Percentiles rank a stretch among this genome's conserved stretches.
These are phyloP conservation scores for Rhea americana DNA, from an alignment of 2,113 vertebrate genomes.

Conservation along the genomic window DNA sequence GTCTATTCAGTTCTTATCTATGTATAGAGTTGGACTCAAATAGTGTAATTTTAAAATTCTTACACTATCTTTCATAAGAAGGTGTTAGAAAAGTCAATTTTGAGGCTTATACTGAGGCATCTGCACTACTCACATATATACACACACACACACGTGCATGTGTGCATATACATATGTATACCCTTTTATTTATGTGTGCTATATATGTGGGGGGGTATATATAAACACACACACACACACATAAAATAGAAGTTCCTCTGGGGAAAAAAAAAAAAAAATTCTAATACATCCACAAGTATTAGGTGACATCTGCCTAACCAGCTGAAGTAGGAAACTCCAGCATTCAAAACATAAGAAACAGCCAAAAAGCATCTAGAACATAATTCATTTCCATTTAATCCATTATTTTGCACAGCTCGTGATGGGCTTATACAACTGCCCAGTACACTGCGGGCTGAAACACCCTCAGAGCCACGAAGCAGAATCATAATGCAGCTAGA, in stretches of 20 bases:
- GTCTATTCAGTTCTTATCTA: neutral
- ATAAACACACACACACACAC: too few species aligned
- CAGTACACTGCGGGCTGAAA: neutral
- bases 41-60: neutral
- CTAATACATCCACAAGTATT: neutral
- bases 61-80: neutral
- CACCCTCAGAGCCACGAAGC: fast-evolving
- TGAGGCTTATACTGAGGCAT: neutral
- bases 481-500: neutral
- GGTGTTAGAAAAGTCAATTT: neutral
- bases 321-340: neutral
- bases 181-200: too few species aligned
- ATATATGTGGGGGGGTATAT: too few species aligned
- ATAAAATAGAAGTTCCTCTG: neutral
- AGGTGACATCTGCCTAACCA: neutral
- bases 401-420: neutral
- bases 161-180: too few species aligned
- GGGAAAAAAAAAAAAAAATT: neutral
- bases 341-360: neutral
- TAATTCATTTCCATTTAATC: fast-evolving
- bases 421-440: fast-evolving
- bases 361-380: neutral
- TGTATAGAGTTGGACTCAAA: neutral
- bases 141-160: too few species aligned
- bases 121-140: neutral